Percentiles rank a stretch among this genome's conserved stretches.
Evolutionary conservation across 2,113 vertebrate genomes (phyloP).

Genomic region (Haemorhous mexicanus): DNA sequence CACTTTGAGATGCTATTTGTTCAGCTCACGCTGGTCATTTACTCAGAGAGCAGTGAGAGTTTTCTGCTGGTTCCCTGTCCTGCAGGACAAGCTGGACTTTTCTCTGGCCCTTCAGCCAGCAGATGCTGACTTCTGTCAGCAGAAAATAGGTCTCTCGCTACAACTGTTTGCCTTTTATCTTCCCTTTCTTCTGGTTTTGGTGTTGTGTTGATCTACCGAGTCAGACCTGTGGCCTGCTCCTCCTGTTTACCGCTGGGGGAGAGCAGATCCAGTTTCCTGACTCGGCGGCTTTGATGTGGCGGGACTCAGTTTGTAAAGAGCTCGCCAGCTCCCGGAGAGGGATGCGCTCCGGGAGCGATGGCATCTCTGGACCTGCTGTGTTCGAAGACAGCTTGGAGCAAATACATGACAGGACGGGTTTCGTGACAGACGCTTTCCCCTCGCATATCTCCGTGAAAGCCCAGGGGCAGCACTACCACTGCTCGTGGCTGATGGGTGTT

Average conservation of each 20-base stretch:
- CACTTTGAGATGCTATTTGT: background rate
- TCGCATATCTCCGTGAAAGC: fast-evolving
- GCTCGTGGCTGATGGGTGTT: background rate
- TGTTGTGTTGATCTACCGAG: background rate
- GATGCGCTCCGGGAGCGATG: background rate
- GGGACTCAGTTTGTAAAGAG: background rate
- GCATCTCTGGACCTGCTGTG: background rate
- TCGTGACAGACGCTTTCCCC: background rate
- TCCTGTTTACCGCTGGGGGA: background rate
- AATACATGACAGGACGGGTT: background rate
- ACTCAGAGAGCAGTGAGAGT: background rate
- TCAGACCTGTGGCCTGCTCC: background rate
- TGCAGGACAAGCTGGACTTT: background rate
- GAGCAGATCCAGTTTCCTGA: background rate
- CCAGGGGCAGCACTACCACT: fast-evolving
- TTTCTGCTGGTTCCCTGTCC: background rate
- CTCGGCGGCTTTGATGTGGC: background rate
- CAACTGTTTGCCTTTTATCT: background rate
- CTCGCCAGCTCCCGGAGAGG: background rate
- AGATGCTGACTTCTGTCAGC: background rate
- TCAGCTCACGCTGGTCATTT: background rate
- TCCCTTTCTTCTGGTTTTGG: background rate
- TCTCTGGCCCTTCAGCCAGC: background rate
- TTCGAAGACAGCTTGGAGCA: background rate
- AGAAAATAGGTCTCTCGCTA: background rate